phyloP scores from a whole-genome alignment of 2,797 vertebrate species.

The Acipenser oxyrinchus region DNA sequence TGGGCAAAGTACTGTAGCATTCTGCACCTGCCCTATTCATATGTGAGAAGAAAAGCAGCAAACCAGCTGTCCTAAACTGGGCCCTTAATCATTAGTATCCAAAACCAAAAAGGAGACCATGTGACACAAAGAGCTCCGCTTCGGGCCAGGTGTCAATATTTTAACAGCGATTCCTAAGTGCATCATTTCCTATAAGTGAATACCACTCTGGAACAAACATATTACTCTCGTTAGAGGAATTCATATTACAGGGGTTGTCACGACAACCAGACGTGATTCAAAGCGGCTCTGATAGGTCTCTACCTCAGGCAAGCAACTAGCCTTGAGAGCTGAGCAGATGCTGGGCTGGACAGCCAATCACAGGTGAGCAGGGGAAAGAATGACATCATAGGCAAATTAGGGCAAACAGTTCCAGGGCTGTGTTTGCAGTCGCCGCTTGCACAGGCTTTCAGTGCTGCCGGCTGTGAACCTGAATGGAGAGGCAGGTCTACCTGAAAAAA shows the following conservation, averaged over 20 bases:
- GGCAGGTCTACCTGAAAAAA: neutral
- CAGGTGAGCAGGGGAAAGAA: conserved; percentile 57
- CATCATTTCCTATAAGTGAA: conserved; percentile 32
- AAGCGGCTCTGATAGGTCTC: conserved; percentile 67
- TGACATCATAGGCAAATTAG: conserved; percentile 87
- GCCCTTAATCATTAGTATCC: neutral
- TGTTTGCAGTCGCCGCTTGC: conserved; percentile 47
- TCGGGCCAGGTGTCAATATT: neutral
- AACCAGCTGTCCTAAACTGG: neutral
- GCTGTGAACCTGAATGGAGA: neutral
- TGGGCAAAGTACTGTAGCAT: conserved; percentile 1
- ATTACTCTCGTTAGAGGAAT: conserved; percentile 58
- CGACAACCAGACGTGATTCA: conserved; percentile 80
- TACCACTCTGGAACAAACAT: conserved; percentile 59
- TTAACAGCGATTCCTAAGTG: neutral
- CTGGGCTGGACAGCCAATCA: conserved; percentile 70
- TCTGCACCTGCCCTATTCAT: neutral
- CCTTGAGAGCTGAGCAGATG: conserved; percentile 79
- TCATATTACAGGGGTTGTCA: conserved; percentile 73
- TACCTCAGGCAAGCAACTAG: conserved; percentile 75
- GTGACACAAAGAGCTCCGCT: neutral
- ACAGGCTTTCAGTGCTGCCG: neutral
- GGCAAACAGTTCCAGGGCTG: conserved; percentile 51
- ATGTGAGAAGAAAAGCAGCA: neutral
- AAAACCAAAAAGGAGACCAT: conserved; percentile 1